Evolutionary conservation across 2,113 vertebrate genomes (phyloP).

Genomic region (Helogale parvula): DNA sequence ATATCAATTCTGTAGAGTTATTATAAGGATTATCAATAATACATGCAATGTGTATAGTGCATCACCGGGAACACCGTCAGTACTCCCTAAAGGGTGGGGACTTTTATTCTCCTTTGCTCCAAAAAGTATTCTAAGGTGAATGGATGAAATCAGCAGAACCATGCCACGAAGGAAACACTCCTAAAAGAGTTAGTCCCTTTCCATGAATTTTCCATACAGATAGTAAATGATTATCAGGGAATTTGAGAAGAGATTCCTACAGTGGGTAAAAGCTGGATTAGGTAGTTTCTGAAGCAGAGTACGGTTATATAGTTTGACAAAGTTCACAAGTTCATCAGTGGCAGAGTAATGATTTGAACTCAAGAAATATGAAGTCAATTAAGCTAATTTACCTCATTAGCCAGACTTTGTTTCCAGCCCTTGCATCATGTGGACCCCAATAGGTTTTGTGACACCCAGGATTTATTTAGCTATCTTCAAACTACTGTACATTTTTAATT

Average conservation of each 20-base stretch:
- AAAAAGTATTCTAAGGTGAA: not conserved
- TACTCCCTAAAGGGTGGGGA: fast-evolving
- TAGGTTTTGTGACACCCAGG: not conserved
- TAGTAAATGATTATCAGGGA: not conserved
- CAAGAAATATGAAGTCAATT: not conserved
- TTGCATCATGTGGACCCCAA: not conserved
- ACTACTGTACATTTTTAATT: not conserved
- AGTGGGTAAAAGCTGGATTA: not conserved
- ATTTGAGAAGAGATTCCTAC: not conserved
- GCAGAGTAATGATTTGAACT: not conserved
- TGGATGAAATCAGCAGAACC: not conserved
- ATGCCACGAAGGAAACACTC: not conserved
- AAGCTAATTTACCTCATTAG: not conserved
- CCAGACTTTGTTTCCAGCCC: not conserved
- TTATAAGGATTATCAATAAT: not conserved
- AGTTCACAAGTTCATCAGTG: not conserved
- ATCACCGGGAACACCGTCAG: not conserved
- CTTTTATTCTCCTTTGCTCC: not conserved
- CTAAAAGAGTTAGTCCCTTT: not conserved
- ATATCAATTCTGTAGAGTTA: not conserved
- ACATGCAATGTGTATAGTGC: not conserved
- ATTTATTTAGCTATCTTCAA: not conserved
- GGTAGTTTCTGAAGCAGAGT: not conserved
- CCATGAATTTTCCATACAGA: not conserved
- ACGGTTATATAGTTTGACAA: not conserved